Evolutionary conservation across 1,140 invertebrate genomes (phyloP), one percentile per base, ranked within the genome.

Genomic region (Amyelois transitella): DNA sequence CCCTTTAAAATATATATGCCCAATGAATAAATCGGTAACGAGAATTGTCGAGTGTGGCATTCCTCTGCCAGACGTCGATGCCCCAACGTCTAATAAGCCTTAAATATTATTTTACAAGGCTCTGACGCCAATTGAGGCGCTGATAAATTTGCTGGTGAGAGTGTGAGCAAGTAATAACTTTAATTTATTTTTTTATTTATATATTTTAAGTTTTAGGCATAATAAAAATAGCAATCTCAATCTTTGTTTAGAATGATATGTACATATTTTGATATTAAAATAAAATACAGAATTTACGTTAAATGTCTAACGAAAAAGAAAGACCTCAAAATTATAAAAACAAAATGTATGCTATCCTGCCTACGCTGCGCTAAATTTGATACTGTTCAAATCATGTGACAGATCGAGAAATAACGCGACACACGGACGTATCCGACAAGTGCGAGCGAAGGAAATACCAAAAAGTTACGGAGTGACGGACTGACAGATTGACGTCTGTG

Each of bases 21-120:
- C 72, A 70, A 76, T 80, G 75, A 83, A 87, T 85, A 87, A 87
- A 85, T 81, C 66, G 64, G 70, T 86, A 86, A 86, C 78, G 74
- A 85, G 83, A 82, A 70, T 75, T 76, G 75, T 79, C 73, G 71
- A 64, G 65, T 66, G 65, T 78, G 68, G 71, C 76, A 70, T 80
- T 80, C 69, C 72, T 58, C 53, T 64, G 51, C 52, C 19, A 28
- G 21, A 50, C 48, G 54, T 66, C 65, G 64, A 64, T 56, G 63
- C 58, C 56, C 61, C 45, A 48, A 56, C 38, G 54, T 58, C 60
- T 62, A 62, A 62, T 59, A 53, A 64, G 55, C 32, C 32, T 38
- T 38, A 38, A 38, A 38, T 38, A 38, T 38, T 38, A 38, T 38
- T 38, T 38, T 38, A 38, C 32, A 38, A 38, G 32, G 12, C 32